Percentiles rank a stretch among this genome's conserved stretches.
Evolutionary conservation across 2,797 vertebrate species (phyloP).

Genomic region (Helicolenus hilgendorfi): DNA sequence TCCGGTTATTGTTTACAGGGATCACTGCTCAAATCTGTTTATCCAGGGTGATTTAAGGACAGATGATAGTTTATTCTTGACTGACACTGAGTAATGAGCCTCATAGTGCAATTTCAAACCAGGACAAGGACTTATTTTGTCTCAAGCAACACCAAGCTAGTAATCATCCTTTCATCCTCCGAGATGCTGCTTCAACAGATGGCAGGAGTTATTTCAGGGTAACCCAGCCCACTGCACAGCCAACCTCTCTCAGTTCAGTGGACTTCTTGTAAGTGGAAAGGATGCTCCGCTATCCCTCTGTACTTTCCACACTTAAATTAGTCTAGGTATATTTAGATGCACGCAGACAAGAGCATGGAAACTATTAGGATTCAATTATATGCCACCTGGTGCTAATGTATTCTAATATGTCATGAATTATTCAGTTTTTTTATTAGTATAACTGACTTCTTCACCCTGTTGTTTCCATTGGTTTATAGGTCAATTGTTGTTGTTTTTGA

Average conservation of each 20-base stretch:
- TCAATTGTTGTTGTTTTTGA: conserved; percentile 5
- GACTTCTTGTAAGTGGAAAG: conserved; percentile 6
- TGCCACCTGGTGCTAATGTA: not conserved
- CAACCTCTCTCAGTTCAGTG: conserved; percentile 28
- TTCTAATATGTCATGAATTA: not conserved
- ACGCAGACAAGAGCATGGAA: not conserved
- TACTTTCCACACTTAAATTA: not conserved
- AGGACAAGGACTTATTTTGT: conserved; percentile 51
- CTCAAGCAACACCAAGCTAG: conserved; percentile 30
- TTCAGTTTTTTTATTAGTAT: not conserved
- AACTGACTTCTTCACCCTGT: not conserved
- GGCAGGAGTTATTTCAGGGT: conserved; percentile 73
- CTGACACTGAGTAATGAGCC: conserved; percentile 35
- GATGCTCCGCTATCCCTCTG: conserved; percentile 8
- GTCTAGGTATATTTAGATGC: not conserved
- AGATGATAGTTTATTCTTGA: conserved; percentile 20
- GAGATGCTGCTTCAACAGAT: conserved; percentile 75
- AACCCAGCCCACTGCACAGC: conserved; percentile 38
- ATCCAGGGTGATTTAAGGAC: conserved; percentile 37
- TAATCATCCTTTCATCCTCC: conserved; percentile 65
- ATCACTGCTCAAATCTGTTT: conserved; percentile 24
- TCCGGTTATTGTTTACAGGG: conserved; percentile 23
- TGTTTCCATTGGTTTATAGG: not conserved
- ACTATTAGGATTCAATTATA: not conserved
- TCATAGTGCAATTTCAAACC: conserved; percentile 27